Evolutionary conservation across 1,140 invertebrate genomes (phyloP).

Genomic region (Alviniconcha marisindica): DNA sequence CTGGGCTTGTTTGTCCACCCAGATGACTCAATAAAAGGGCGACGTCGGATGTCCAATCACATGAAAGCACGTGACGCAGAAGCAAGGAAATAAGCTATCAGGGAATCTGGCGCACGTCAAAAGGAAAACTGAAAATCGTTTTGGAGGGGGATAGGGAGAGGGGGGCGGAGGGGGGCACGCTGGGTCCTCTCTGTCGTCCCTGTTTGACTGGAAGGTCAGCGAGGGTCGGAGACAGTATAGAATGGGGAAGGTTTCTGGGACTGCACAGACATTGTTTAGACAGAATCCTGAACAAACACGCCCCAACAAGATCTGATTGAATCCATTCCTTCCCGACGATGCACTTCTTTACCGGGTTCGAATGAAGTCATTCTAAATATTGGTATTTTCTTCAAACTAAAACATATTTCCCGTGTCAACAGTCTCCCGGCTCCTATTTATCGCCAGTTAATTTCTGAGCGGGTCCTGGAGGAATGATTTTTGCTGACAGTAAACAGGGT

Average conservation of each 20-base stretch:
- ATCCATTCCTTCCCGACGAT: background rate
- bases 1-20: slow-evolving; percentile 31
- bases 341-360: slow-evolving; percentile 28
- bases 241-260: slow-evolving; percentile 25
- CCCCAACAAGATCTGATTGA: slow-evolving; percentile 30
- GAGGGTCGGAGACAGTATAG: slow-evolving; percentile 18
- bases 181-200: slow-evolving; percentile 25
- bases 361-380: slow-evolving; percentile 49
- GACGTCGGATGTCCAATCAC: slow-evolving; percentile 19
- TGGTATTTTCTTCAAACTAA: slow-evolving; percentile 49
- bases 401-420: slow-evolving; percentile 50
- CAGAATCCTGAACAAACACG: slow-evolving; percentile 44
- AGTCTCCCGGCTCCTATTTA: slow-evolving; percentile 44
- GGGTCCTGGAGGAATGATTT: slow-evolving; percentile 37
- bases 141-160: background rate
- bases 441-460: slow-evolving; percentile 49
- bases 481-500: slow-evolving; percentile 49
- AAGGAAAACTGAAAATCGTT: slow-evolving; percentile 12
- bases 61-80: slow-evolving; percentile 32
- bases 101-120: slow-evolving; percentile 26
- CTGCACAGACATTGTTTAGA: slow-evolving; percentile 42
- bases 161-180: background rate
- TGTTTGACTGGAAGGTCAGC: slow-evolving; percentile 39
- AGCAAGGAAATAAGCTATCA: slow-evolving; percentile 28
- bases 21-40: slow-evolving; percentile 31